phyloP scores from a whole-genome alignment of 2,113 vertebrate species.

The Atlantisia rogersi region DNA sequence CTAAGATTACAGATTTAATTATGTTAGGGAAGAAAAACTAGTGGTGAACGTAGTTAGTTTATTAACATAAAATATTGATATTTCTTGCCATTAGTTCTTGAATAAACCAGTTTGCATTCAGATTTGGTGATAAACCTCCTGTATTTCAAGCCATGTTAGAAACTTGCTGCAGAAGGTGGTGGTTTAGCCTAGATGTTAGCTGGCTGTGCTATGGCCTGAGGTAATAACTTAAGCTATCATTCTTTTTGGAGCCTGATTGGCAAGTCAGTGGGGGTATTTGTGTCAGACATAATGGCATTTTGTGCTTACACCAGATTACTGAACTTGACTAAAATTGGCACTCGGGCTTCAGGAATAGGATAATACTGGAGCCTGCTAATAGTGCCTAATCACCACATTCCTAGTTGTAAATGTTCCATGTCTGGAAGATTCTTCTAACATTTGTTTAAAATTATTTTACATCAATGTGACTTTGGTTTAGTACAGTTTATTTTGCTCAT shows the following conservation, averaged over 20 bases:
- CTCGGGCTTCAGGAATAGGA: not conserved
- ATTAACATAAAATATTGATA: not conserved
- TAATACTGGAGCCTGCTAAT: conserved; percentile 39
- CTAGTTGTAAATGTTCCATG: not conserved
- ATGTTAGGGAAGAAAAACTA: not conserved
- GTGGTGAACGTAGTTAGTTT: not conserved
- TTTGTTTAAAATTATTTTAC: conserved; percentile 39
- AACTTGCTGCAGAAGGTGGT: not conserved
- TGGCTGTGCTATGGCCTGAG: not conserved
- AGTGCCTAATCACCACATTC: conserved; percentile 12
- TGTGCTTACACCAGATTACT: conserved; percentile 43
- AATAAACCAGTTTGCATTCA: not conserved
- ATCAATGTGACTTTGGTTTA: conserved; percentile 27
- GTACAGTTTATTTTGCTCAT: not conserved
- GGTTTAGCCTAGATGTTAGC: not conserved
- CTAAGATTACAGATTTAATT: not conserved
- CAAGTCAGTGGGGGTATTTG: conserved; percentile 23
- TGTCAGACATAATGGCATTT: conserved; percentile 47
- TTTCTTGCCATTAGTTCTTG: not conserved
- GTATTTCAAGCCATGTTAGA: not conserved
- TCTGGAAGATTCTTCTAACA: not conserved
- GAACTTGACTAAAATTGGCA: conserved; percentile 30
- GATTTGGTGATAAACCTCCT: not conserved
- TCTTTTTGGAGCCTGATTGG: conserved; percentile 3
- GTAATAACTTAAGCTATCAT: conserved; percentile 11